Base-by-base conservation (phyloP, 2,888 invertebrate species). In the Gortyna flavago region DNA sequence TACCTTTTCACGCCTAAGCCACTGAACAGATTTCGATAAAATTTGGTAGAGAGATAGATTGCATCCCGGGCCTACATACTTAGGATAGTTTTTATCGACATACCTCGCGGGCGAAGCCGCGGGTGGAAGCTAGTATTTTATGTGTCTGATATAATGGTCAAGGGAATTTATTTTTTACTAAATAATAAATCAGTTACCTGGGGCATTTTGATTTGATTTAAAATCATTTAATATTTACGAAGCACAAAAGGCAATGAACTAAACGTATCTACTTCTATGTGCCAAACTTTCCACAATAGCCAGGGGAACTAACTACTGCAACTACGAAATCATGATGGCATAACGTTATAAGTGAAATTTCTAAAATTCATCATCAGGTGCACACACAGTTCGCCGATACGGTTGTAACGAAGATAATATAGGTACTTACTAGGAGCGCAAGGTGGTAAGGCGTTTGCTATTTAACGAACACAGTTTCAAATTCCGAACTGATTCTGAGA, bases 401-500 rank as follows among this genome's bases (percentile, higher is more conserved):
- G 25, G 29, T 48, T 5, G 11, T 5, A 51, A 13, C 9, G 13
- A 32, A 69, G 6, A 6, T 62, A n/a, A 44, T 61, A 1, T 35
- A 68, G 8, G 16, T 6, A 35, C 25, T 18, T 6, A 35, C 25
- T 18, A 25, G 25, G 25, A 72, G 13, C 6, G 0, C 32, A 21
- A 44, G 16, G 3, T 54, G 1, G 9, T 62, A 2, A 25, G 2
- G 29, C 18, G 62, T 51, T 62, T 51, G 32, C 2, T 59, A 48
- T 59, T 44, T 41, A 32, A 25, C 25, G 11, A 72, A 71, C n/a
- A n/a, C 74, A 57, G 25, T 25, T 65, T 65, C 13, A 66, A 75
- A 75, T 38, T 32, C 6, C 8, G 29, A 21, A 18, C 9, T 35
- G n/a, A 29, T 4, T 48, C 7, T 29, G 8, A 35, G 11, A 35